These are phyloP conservation scores for Campoletis raptor DNA, from an alignment of 2,888 invertebrate genomes.

Conservation along the genomic window DNA sequence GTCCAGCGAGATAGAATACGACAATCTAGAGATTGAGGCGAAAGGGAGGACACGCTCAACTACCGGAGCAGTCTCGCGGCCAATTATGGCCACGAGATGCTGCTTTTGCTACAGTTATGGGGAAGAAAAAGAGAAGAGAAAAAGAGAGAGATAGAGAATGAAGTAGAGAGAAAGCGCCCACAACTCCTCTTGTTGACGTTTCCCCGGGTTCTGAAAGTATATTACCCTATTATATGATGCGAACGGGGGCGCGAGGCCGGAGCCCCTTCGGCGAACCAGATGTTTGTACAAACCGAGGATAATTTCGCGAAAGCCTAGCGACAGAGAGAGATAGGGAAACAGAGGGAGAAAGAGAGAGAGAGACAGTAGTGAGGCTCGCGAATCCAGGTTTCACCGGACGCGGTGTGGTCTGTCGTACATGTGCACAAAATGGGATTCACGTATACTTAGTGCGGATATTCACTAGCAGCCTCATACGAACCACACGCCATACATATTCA, in stretches of 20 bases:
- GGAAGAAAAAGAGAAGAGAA: slow-evolving; percentile 2
- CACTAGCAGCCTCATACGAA: slow-evolving; percentile 38
- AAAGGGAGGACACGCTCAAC: slow-evolving; percentile 45
- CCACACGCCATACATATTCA: slow-evolving; percentile 41
- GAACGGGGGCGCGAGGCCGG: slow-evolving; percentile 59
- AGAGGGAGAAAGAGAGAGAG: slow-evolving; percentile 40
- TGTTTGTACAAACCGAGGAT: slow-evolving; percentile 75
- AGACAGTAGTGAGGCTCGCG: slow-evolving; percentile 59
- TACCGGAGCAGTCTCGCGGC: slow-evolving; percentile 62
- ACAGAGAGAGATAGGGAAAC: slow-evolving; percentile 45
- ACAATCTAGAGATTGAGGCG: slow-evolving; percentile 24
- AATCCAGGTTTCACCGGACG: slow-evolving; percentile 55
- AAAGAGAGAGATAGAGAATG: slow-evolving; percentile 13
- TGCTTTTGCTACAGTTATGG: slow-evolving; percentile 7
- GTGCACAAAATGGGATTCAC: slow-evolving; percentile 50
- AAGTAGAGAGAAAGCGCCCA: slow-evolving; percentile 23
- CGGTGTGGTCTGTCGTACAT: slow-evolving; percentile 47
- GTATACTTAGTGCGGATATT: slow-evolving; percentile 42
- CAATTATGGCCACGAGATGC: slow-evolving; percentile 67
- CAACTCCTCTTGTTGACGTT: slow-evolving; percentile 67
- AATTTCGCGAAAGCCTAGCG: slow-evolving; percentile 73
- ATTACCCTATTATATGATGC: slow-evolving; percentile 80
- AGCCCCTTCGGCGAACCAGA: slow-evolving; percentile 72
- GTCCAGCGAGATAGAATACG: slow-evolving; percentile 32
- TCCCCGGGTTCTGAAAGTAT: slow-evolving; percentile 73